Evolutionary conservation across 2,113 vertebrate species (phyloP), one percentile per base, ranked within the genome.

Genomic region (Illadopsis cleaveri): DNA sequence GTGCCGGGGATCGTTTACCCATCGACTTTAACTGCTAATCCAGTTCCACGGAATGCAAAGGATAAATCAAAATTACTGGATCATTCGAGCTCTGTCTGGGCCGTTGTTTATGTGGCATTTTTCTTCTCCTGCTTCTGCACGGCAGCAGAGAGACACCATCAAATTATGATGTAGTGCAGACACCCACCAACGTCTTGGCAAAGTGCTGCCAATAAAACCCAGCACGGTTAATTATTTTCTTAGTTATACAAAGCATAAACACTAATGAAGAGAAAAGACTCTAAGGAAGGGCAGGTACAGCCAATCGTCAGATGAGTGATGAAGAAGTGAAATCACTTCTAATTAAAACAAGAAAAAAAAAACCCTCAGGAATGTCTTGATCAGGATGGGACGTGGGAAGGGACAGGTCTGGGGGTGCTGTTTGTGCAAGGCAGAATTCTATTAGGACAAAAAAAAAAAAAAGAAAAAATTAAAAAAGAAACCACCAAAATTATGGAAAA

Each of bases 31-130:
- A 97, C 96, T 95, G 96, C 97, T 98, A 98, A 98, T 97, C 95
- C 93, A 97, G 92, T 90, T 94, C 94, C 97, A 93, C 79, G 71
- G 97, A 97, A 97, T 90, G 93, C 96, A 87, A 97, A 97, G 96
- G 42, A 97, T 98, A 98, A 98, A 98, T 98, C 98, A 98, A 95
- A 98, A 97, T 98, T 98, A 98, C 97, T 88, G 92, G 94, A 96
- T 98, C 96, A 89, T 97, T 98, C 97, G 76, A 89, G 91, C 93
- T 88, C 97, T 96, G 95, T 96, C 94, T 93, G 90, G 95, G 80
- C 79, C 93, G 89, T 96, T 98, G 97, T 98, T 98, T 97, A 95
- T 94, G 89, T 82, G 93, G 80, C 96, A 78, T 97, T 98, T 98
- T 95, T 94, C 95, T 90, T 73, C 97, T 91, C 82, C 94, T 93